These are phyloP conservation scores for Epinephelus awoara DNA, from an alignment of 2,797 vertebrate genomes.

Conservation along the genomic window DNA sequence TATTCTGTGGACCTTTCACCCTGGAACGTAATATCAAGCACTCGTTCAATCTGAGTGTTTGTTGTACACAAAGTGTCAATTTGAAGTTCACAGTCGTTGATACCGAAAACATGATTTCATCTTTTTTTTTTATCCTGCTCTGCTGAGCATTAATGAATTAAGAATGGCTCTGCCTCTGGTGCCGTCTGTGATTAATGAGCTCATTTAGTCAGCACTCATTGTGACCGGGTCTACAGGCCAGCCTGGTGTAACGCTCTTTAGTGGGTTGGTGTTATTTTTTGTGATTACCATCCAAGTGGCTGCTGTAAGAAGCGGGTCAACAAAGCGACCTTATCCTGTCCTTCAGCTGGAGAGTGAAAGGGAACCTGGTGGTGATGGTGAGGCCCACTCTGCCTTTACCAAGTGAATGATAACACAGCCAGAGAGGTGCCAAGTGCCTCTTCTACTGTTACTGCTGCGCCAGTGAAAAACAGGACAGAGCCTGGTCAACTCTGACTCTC, in stretches of 20 bases:
- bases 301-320: slow-evolving; percentile 85
- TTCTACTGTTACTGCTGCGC: slow-evolving; percentile 1
- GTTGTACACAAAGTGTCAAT: slow-evolving; percentile 26
- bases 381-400: slow-evolving; percentile 75
- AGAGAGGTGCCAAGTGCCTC: slow-evolving; percentile 65
- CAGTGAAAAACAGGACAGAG: slow-evolving; percentile 7
- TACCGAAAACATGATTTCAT: slow-evolving; percentile 30
- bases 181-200: slow-evolving; percentile 74
- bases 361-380: slow-evolving; percentile 62
- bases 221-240: slow-evolving; percentile 70
- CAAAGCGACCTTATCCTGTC: slow-evolving; percentile 80
- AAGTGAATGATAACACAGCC: slow-evolving; percentile 64
- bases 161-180: slow-evolving; percentile 60
- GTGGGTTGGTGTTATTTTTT: slow-evolving; percentile 87
- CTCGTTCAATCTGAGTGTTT: slow-evolving; percentile 48
- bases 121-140: slow-evolving; percentile 40
- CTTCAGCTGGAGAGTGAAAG: slow-evolving; percentile 82
- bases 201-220: slow-evolving; percentile 72
- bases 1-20: slow-evolving; percentile 11
- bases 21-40: slow-evolving; percentile 25
- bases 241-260: slow-evolving; percentile 77
- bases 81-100: slow-evolving; percentile 55
- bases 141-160: slow-evolving; percentile 67
- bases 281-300: slow-evolving; percentile 87
- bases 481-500: neutral